Evolutionary conservation across 2,113 vertebrate genomes (phyloP), one percentile per base, ranked within the genome.

Genomic region (Ptychochromis oligacanthus): DNA sequence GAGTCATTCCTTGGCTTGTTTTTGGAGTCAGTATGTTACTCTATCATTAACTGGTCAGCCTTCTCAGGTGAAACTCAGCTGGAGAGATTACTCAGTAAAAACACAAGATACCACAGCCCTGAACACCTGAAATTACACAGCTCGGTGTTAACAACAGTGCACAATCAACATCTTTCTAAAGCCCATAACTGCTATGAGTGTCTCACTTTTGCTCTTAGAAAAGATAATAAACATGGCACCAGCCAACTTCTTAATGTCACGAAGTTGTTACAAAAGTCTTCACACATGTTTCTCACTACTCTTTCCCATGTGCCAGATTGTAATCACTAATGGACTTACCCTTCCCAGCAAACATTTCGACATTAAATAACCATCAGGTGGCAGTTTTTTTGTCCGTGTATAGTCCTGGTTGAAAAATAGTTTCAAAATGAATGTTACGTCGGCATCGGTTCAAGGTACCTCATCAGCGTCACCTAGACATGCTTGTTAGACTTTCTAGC

Each of bases 11-110:
- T 17, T 49, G 34, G 62, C 2, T 10, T 4, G 20, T n/a, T 77
- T 70, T 75, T 20, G 28, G 80, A 74, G 64, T n/a, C 65, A 31
- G 65, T 7, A 24, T 72, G 43, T 72, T 11, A 72, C 65, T 72
- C 17, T 72, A 17, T 72, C 26, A 52, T 52, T 72, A 72, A 52
- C 10, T 72, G 65, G 20, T 72, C 67, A 72, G 67, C 26, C 26
- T 72, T 40, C 17, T 52, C 17, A 4, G 56, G 26, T 26, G 65
- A 61, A 55, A 18, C n/a, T 72, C 24, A 75, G 18, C 52, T 40
- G 55, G 67, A 52, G 57, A 54, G 6, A 26, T 57, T 31, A 59
- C 12, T 13, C 4, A 3, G 15, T 1, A 49, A 52, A 61, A 75
- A 75, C 18, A 67, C 34, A 34, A 40, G 5, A 82, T 2, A 15